Evolutionary conservation across 2,797 vertebrate genomes (phyloP).

Genomic region (Mus minutoides): DNA sequence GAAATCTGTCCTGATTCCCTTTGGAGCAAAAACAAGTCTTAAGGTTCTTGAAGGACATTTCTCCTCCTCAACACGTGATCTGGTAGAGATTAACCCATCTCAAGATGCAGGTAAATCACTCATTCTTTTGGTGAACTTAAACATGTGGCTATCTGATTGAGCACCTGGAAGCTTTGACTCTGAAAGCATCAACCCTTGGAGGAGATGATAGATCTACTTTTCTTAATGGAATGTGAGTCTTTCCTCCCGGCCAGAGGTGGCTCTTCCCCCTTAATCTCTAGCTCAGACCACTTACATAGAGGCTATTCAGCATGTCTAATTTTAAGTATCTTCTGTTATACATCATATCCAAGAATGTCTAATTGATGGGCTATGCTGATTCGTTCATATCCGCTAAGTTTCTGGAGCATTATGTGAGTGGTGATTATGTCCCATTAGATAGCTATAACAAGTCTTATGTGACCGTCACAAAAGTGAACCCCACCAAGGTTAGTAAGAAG

Average conservation of each 20-base stretch:
- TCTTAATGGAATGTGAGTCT: neutral
- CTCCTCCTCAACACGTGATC: slow-evolving; percentile 32
- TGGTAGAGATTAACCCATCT: neutral
- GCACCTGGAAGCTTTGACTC: slow-evolving; percentile 34
- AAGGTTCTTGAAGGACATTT: slow-evolving; percentile 61
- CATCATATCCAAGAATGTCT: neutral
- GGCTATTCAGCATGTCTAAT: neutral
- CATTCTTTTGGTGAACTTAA: slow-evolving; percentile 52
- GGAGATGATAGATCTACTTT: slow-evolving; percentile 2
- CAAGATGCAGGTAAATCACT: neutral
- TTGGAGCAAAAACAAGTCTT: slow-evolving; percentile 50
- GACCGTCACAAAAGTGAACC: neutral
- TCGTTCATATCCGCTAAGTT: neutral
- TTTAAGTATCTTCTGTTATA: neutral
- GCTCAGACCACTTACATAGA: neutral
- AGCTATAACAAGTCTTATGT: neutral
- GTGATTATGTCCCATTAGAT: neutral
- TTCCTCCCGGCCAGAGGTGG: neutral
- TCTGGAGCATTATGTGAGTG: neutral
- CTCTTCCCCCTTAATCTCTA: neutral
- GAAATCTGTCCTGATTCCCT: slow-evolving; percentile 53
- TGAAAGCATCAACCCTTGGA: slow-evolving; percentile 22
- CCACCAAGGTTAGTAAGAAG: neutral
- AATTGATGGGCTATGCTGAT: neutral
- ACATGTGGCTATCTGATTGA: slow-evolving; percentile 53